A percentile compares a stretch with the other conserved stretches of the same genome.
These are phyloP conservation scores for Bellardia pandia DNA, from an alignment of 2,888 invertebrate genomes.

Conservation along the genomic window DNA sequence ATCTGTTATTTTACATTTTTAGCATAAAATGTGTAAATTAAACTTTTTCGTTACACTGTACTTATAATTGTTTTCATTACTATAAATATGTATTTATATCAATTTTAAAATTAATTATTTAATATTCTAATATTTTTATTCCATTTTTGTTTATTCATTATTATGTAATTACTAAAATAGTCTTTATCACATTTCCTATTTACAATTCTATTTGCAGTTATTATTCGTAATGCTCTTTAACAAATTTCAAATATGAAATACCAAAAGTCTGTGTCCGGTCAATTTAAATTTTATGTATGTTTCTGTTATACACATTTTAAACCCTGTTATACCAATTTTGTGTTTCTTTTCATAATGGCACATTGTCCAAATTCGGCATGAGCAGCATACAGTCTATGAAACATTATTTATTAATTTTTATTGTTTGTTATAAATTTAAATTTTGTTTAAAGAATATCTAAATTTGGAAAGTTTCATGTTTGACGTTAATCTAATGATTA, in stretches of 20 bases:
- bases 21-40: no score
- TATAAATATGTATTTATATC: not conserved
- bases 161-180: not conserved
- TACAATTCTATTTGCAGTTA: not conserved
- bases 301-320: not conserved
- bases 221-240: conserved; percentile 24
- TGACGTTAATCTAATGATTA: conserved; percentile 43
- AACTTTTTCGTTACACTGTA: not conserved
- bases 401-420: conserved; percentile 19
- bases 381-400: not conserved
- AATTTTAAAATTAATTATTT: not conserved
- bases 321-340: not conserved
- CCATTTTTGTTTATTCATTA: not conserved
- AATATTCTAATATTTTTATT: not conserved
- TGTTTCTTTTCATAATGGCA: conserved; percentile 29
- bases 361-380: conserved; percentile 28
- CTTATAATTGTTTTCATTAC: not conserved
- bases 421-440: conserved; percentile 1
- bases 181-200: not conserved
- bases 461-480: conserved; percentile 33
- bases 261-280: conserved; percentile 18
- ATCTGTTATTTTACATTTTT: no score
- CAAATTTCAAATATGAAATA: not conserved
- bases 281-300: not conserved
- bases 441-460: conserved; percentile 28